Conservation (phyloP, 2,888 invertebrate species). For the Athrips mouffetella region DNA sequence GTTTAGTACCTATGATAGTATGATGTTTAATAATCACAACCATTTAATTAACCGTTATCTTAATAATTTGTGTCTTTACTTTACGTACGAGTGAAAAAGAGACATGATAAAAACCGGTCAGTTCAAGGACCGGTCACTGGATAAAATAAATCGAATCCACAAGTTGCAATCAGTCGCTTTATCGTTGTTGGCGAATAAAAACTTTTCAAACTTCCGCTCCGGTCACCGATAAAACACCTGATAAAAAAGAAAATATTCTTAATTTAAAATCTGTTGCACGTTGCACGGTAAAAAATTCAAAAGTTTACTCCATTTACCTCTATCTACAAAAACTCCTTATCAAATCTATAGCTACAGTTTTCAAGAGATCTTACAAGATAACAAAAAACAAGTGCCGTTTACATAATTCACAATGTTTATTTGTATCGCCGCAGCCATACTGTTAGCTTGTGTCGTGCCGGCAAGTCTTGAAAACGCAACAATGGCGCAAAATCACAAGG, state of each 20-base stretch:
- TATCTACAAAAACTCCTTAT: neutral
- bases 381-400: neutral
- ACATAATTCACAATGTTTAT: conserved; percentile 27
- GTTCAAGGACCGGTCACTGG: conserved; percentile 10
- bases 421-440: conserved; percentile 20
- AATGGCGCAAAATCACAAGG: conserved; percentile 75
- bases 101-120: conserved; percentile 1
- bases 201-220: neutral
- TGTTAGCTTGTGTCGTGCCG: conserved; percentile 26
- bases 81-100: conserved; percentile 4
- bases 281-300: neutral
- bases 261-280: neutral
- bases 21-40: neutral
- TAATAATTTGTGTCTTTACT: neutral
- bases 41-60: neutral
- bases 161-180: neutral
- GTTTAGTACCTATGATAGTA: neutral
- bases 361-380: neutral
- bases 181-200: neutral
- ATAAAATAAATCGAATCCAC: neutral
- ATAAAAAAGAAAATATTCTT: too few species aligned
- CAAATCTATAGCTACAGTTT: neutral
- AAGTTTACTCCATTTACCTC: neutral
- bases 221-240: conserved; percentile 1
- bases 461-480: conserved; percentile 24